phyloP scores from a whole-genome alignment of 2,888 invertebrate species.

The Amphipyra berbera region DNA sequence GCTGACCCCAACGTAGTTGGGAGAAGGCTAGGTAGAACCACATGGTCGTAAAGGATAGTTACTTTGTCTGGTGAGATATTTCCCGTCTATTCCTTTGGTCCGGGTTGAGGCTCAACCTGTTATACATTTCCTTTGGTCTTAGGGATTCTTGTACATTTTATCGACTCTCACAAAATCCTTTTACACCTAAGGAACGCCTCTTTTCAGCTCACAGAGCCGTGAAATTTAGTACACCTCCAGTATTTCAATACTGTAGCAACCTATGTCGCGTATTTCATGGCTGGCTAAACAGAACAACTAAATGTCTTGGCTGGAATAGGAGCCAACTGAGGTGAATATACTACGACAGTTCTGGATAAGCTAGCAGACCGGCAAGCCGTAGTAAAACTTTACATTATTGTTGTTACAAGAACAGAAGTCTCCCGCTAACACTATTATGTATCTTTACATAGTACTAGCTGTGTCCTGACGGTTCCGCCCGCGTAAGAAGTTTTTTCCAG shows the following conservation, averaged over 20 bases:
- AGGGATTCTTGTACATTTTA: background rate
- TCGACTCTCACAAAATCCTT: constrained; percentile 12
- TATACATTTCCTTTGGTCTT: background rate
- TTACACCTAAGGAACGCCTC: constrained; percentile 6
- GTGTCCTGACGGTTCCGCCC: too few species aligned
- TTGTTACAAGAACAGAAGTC: constrained; percentile 5
- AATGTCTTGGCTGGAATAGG: constrained; percentile 4
- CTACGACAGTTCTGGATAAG: constrained; percentile 12
- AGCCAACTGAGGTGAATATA: constrained; percentile 32
- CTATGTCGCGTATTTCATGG: constrained; percentile 27
- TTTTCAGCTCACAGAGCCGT: constrained; percentile 19
- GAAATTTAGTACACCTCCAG: constrained; percentile 19
- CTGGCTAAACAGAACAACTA: constrained; percentile 25
- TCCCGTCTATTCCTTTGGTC: background rate
- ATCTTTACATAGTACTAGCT: too few species aligned
- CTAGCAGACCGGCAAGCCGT: constrained; percentile 1
- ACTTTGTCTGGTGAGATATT: background rate
- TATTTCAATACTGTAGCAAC: constrained; percentile 21
- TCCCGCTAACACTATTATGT: background rate
- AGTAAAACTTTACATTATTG: background rate
- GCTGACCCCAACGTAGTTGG: too few species aligned
- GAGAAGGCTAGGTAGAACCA: too few species aligned
- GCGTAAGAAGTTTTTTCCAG: too few species aligned
- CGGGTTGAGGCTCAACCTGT: background rate
- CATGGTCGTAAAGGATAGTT: constrained; percentile 5